Evolutionary conservation across 1,140 invertebrate genomes (phyloP).

Genomic region (Olivierus martensii): DNA sequence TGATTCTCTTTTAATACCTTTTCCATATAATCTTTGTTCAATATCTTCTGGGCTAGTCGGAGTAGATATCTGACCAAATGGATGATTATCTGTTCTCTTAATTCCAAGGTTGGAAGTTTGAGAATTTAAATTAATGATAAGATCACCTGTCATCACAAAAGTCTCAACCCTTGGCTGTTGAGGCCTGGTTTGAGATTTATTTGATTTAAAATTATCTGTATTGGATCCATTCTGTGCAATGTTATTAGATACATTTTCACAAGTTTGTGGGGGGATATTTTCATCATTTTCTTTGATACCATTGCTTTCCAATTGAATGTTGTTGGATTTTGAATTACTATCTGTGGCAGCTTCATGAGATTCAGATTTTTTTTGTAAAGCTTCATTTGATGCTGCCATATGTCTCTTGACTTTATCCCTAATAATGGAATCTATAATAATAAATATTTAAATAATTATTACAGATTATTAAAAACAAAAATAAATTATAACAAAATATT

Average conservation of each 20-base stretch:
- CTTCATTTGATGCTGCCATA: constrained; percentile 26
- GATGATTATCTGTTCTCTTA: constrained; percentile 40
- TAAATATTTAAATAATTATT: constrained; percentile 6
- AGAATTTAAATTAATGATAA: constrained; percentile 55
- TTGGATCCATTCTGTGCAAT: no score
- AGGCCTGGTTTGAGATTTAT: constrained; percentile 8
- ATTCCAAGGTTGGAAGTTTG: constrained; percentile 45
- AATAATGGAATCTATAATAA: constrained; percentile 2
- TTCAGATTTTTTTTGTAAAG: constrained; percentile 5
- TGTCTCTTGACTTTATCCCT: constrained; percentile 11
- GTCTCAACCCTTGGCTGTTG: constrained; percentile 52
- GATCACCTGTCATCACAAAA: constrained; percentile 94
- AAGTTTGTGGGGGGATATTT: constrained; percentile 16
- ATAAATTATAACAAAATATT: no score
- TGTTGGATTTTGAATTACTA: no score
- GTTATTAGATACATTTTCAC: not conserved
- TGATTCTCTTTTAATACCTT: not conserved
- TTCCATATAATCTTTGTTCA: constrained; percentile 30
- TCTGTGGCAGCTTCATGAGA: not conserved
- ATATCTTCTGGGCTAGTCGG: constrained; percentile 62
- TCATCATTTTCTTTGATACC: constrained; percentile 14
- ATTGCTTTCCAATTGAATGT: not conserved
- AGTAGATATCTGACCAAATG: constrained; percentile 39
- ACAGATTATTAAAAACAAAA: constrained; percentile 15
- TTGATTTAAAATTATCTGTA: constrained; percentile 1